Percentiles rank a stretch among this genome's conserved stretches.
Conservation (phyloP, 2,888 invertebrate genomes). For the Cosmorhoe ocellata region DNA sequence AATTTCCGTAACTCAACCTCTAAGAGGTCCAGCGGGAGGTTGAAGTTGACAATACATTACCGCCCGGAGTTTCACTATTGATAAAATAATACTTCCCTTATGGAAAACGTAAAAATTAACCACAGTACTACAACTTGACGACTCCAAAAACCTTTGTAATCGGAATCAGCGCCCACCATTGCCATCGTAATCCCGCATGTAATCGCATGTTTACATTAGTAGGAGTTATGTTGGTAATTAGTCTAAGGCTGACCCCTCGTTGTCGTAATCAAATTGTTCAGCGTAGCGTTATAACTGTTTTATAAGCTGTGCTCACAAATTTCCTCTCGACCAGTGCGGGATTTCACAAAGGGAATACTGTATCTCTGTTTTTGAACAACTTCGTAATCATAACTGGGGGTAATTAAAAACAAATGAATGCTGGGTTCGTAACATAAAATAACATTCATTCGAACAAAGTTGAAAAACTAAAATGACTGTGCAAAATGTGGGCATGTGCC, state of each 20-base stretch:
- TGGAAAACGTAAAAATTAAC: not conserved
- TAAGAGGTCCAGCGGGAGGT: no score
- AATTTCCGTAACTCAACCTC: no score
- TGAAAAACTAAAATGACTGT: no score
- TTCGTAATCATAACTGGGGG: no score
- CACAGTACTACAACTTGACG: not conserved
- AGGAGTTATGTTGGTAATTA: conserved; percentile 37
- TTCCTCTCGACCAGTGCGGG: not conserved
- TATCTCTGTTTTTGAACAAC: no score
- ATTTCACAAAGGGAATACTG: not conserved
- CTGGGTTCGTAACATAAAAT: no score
- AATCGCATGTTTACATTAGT: conserved; percentile 32
- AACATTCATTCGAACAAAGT: no score
- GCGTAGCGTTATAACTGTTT: conserved; percentile 8
- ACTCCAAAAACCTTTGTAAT: conserved; percentile 5
- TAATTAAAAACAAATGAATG: no score
- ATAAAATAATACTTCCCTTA: no score
- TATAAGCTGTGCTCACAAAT: not conserved
- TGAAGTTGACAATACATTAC: no score
- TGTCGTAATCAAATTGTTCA: conserved; percentile 33
- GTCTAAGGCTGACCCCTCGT: conserved; percentile 28
- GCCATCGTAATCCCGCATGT: conserved; percentile 14
- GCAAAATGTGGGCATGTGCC: no score
- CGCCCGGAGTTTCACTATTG: no score
- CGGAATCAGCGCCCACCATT: conserved; percentile 11